phyloP scores from a whole-genome alignment of 2,113 vertebrate species.

The Chaetorhynchus papuensis region DNA sequence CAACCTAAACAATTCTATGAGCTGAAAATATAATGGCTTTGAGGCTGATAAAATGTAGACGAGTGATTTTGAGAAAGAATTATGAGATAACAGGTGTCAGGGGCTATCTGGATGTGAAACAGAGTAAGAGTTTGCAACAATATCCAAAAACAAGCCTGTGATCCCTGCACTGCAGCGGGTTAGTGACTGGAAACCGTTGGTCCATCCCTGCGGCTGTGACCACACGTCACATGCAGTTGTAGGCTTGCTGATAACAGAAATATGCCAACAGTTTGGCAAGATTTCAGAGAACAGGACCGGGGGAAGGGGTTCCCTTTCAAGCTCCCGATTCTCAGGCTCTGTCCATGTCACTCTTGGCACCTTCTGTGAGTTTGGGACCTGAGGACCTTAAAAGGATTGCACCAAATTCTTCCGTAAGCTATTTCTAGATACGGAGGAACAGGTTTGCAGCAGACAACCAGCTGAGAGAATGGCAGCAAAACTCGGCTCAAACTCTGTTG shows the following conservation, averaged over 20 bases:
- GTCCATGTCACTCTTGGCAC: background rate
- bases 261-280: slow-evolving; percentile 7
- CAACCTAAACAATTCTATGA: background rate
- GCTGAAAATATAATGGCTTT: background rate
- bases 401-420: slow-evolving; percentile 17
- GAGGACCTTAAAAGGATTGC: slow-evolving; percentile 30
- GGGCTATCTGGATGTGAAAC: background rate
- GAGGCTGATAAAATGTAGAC: background rate
- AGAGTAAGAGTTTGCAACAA: background rate
- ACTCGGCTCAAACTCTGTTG: background rate
- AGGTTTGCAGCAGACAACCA: background rate
- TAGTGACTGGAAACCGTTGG: background rate
- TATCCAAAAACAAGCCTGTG: background rate
- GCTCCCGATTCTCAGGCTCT: background rate
- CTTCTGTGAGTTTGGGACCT: background rate
- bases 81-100: background rate
- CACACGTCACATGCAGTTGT: background rate
- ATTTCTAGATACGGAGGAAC: background rate
- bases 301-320: background rate
- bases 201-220: background rate
- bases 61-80: background rate
- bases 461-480: background rate
- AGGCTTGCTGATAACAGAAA: slow-evolving; percentile 31
- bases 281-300: background rate
- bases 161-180: background rate